These are phyloP conservation scores for Drosophila mimetica DNA, from an alignment of 2,888 invertebrate species.

Conservation along the genomic window DNA sequence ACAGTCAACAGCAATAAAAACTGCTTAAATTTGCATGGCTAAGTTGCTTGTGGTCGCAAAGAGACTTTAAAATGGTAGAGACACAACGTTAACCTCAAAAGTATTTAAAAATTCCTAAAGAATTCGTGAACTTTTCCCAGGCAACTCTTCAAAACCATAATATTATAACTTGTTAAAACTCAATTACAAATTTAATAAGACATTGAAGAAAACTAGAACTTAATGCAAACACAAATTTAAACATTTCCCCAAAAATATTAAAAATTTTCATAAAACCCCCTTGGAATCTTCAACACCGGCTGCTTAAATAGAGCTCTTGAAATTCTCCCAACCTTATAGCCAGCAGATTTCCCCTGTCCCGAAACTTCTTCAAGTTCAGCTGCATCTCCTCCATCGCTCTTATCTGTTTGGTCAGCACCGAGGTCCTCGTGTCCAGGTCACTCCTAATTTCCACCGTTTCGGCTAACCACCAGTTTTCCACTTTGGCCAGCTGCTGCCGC, in stretches of 20 bases:
- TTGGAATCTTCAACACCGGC: background rate
- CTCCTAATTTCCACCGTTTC: conserved; percentile 5
- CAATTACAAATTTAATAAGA: conserved; percentile 16
- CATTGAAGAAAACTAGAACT: background rate
- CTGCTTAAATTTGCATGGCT: conserved; percentile 25
- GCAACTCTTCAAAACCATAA: too few species aligned
- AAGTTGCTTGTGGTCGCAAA: background rate
- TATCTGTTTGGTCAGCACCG: conserved; percentile 20
- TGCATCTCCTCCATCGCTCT: conserved; percentile 9
- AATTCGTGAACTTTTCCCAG: too few species aligned
- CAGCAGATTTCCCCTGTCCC: conserved; percentile 15
- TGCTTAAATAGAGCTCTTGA: conserved; percentile 38
- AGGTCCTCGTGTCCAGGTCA: background rate
- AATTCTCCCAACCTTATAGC: conserved; percentile 43
- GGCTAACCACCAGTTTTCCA: conserved; percentile 13
- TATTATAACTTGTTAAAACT: background rate
- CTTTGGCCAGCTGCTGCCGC: conserved; percentile 46
- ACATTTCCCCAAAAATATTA: background rate
- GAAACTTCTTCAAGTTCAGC: conserved; percentile 33
- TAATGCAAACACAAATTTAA: conserved; percentile 1
- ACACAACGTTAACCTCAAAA: background rate
- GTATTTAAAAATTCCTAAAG: background rate
- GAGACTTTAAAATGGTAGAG: background rate
- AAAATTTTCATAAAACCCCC: too few species aligned
- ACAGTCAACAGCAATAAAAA: conserved; percentile 29